A percentile compares a stretch with the other conserved stretches of the same genome.
Conservation (phyloP, 2,888 invertebrate species). For the Heteromyza rotundicornis region DNA sequence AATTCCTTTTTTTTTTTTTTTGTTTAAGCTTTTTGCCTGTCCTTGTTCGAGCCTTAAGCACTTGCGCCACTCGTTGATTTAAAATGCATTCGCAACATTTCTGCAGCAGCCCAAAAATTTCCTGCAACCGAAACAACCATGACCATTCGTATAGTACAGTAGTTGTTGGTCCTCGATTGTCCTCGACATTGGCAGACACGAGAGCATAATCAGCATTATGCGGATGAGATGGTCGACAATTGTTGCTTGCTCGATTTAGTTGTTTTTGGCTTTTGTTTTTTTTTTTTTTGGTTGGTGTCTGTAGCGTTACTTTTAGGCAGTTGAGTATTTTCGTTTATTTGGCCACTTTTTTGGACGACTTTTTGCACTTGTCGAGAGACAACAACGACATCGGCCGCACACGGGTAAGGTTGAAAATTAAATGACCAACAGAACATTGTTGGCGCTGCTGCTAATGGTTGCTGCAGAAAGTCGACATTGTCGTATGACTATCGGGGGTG, state of each 20-base stretch:
- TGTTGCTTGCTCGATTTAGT: no score
- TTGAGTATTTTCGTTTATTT: no score
- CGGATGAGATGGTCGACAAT: slow-evolving; percentile 33
- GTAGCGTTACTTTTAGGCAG: not conserved
- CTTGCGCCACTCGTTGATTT: slow-evolving; percentile 26
- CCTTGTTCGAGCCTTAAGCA: slow-evolving; percentile 15
- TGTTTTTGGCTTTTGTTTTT: no score
- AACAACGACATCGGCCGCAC: no score
- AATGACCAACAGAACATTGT: no score
- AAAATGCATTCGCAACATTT: slow-evolving; percentile 23
- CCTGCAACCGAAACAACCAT: not conserved
- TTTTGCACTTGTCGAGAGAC: no score
- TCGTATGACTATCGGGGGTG: no score
- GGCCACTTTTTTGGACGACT: no score
- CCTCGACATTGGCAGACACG: slow-evolving; percentile 7
- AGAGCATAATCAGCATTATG: slow-evolving; percentile 34
- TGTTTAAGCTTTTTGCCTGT: not conserved
- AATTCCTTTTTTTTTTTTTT: not conserved
- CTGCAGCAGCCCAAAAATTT: slow-evolving; percentile 10
- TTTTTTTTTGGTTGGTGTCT: slow-evolving; percentile 1
- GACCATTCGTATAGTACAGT: not conserved
- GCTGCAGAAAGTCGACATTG: no score
- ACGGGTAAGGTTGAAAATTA: no score
- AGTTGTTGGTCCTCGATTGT: no score
- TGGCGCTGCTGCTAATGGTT: no score